A percentile compares a stretch with the other conserved stretches of the same genome.
phyloP scores from a whole-genome alignment of 2,888 invertebrate species.

The Metallyticus violacea region DNA sequence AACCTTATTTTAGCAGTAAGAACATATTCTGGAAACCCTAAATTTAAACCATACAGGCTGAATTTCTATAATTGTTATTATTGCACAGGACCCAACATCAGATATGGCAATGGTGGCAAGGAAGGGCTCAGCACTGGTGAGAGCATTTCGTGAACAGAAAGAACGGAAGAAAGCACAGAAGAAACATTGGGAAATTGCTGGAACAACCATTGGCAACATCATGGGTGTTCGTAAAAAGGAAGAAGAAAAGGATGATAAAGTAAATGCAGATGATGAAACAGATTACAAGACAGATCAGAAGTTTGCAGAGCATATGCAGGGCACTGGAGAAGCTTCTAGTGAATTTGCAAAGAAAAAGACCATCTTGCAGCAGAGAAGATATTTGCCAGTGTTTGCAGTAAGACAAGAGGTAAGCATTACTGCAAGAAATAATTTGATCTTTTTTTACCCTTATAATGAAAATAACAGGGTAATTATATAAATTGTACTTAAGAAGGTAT shows the following conservation, averaged over 20 bases:
- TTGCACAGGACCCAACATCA: slow-evolving; percentile 78
- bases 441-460: too few species aligned
- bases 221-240: slow-evolving; percentile 87
- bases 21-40: too few species aligned
- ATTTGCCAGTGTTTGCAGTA: slow-evolving; percentile 92
- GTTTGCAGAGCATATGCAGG: slow-evolving; percentile 91
- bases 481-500: too few species aligned
- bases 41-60: not conserved
- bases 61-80: not conserved
- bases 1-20: too few species aligned
- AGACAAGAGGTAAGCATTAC: slow-evolving; percentile 66
- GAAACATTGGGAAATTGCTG: slow-evolving; percentile 98
- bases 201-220: slow-evolving; percentile 92
- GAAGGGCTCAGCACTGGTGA: slow-evolving; percentile 89
- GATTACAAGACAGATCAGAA: slow-evolving; percentile 93
- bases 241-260: slow-evolving; percentile 57
- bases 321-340: slow-evolving; percentile 60
- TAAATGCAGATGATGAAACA: slow-evolving; percentile 65
- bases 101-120: slow-evolving; percentile 96
- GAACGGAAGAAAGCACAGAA: slow-evolving; percentile 96
- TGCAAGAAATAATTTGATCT: not conserved
- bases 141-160: slow-evolving; percentile 90
- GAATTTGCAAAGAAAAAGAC: slow-evolving; percentile 86
- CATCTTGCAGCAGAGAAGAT: slow-evolving; percentile 83
- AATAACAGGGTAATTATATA: too few species aligned